phyloP scores from a whole-genome alignment of 2,797 vertebrate species.

The Tinamus major region DNA sequence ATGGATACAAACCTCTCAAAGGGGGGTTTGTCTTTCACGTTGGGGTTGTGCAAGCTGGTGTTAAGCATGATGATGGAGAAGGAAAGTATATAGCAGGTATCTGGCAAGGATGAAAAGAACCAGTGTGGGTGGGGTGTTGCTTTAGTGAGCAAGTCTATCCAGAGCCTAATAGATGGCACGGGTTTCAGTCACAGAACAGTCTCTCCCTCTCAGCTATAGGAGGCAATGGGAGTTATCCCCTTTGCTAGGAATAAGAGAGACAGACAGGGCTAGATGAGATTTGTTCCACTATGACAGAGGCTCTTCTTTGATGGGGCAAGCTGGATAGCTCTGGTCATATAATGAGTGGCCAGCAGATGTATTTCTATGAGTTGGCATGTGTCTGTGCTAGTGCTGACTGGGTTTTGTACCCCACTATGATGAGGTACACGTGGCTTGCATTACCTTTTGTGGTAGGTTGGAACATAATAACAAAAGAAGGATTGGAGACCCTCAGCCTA shows the following conservation, averaged over 20 bases:
- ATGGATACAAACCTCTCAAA: slow-evolving; percentile 92
- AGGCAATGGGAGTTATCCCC: not conserved
- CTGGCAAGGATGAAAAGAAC: slow-evolving; percentile 71
- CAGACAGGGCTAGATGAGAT: not conserved
- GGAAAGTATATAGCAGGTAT: slow-evolving; percentile 94
- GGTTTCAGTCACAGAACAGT: not conserved
- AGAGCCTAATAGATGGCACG: not conserved
- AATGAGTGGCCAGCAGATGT: not conserved
- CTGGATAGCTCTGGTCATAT: not conserved
- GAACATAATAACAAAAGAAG: not conserved
- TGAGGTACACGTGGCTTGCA: not conserved
- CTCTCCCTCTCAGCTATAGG: not conserved
- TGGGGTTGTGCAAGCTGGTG: slow-evolving; percentile 95
- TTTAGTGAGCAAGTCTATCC: not conserved
- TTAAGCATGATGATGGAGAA: slow-evolving; percentile 97
- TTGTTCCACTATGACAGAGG: not conserved
- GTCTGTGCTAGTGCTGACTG: not conserved
- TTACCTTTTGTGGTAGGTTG: not conserved
- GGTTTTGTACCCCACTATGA: not conserved
- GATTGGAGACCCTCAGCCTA: not conserved
- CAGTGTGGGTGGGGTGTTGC: not conserved
- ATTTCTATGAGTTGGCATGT: not conserved
- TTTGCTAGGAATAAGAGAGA: not conserved
- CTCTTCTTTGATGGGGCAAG: not conserved
- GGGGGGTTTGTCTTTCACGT: slow-evolving; percentile 90